Percentiles rank a stretch among this genome's conserved stretches.
Conservation (phyloP, 1,140 invertebrate species). For the Cyclargus thomasi region DNA sequence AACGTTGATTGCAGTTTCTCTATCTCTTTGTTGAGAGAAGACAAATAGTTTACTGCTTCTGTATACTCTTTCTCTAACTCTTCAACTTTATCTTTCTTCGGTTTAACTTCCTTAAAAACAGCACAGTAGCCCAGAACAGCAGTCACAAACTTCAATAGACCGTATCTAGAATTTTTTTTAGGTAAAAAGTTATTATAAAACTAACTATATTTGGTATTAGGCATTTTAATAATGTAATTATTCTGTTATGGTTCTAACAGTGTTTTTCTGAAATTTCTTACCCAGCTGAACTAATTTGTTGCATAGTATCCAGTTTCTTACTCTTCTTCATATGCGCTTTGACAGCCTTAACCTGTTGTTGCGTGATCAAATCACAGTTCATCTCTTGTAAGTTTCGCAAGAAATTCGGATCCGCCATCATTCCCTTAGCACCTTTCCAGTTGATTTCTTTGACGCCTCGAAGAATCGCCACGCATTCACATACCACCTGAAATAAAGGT, state of each 20-base stretch:
- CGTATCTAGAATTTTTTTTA: slow-evolving; percentile 76
- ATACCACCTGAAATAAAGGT: slow-evolving; percentile 76
- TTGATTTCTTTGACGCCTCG: slow-evolving; percentile 87
- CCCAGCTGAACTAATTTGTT: slow-evolving; percentile 86
- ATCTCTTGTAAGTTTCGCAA: slow-evolving; percentile 86
- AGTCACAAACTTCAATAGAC: slow-evolving; percentile 88
- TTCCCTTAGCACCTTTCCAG: slow-evolving; percentile 92
- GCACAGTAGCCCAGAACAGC: slow-evolving; percentile 91
- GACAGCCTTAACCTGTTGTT: slow-evolving; percentile 82
- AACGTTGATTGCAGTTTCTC: slow-evolving; percentile 82
- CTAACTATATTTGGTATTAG: too few species aligned
- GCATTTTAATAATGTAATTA: too few species aligned
- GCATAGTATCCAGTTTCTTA: slow-evolving; percentile 85
- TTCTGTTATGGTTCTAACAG: too few species aligned
- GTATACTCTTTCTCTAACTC: slow-evolving; percentile 81
- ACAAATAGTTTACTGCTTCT: slow-evolving; percentile 75
- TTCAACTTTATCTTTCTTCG: slow-evolving; percentile 89
- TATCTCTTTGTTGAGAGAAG: slow-evolving; percentile 86
- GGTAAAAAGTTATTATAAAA: too few species aligned
- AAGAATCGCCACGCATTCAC: slow-evolving; percentile 91
- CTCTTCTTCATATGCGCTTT: slow-evolving; percentile 81
- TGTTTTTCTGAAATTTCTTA: slow-evolving; percentile 24
- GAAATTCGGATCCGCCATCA: slow-evolving; percentile 94
- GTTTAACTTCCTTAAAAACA: slow-evolving; percentile 90
- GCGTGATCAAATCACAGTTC: slow-evolving; percentile 88